Evolutionary conservation across 1,140 invertebrate species (phyloP).

Genomic region (Choristoneura fumiferana): DNA sequence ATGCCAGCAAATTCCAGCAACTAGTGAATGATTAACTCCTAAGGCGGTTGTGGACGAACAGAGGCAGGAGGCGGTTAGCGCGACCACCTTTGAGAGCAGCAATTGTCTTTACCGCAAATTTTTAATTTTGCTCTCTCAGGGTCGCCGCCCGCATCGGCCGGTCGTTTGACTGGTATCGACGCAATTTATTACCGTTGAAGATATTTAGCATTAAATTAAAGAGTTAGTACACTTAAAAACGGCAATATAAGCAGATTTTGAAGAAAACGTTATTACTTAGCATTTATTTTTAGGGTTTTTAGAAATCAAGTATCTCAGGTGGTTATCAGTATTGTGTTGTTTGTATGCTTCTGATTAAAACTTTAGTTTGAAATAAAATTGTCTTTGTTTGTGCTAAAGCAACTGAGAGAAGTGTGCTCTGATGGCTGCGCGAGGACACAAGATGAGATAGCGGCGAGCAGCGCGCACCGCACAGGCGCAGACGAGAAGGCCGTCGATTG

Average conservation of each 20-base stretch:
- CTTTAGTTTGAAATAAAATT: too few relatives aligned
- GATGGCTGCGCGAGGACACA: neutral
- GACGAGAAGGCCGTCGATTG: constrained; percentile 25
- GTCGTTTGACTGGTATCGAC: constrained; percentile 38
- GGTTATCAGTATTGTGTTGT: too few relatives aligned
- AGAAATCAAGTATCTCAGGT: too few relatives aligned
- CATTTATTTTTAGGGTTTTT: too few relatives aligned
- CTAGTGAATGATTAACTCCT: constrained; percentile 30
- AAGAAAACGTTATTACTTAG: neutral
- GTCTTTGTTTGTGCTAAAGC: too few relatives aligned
- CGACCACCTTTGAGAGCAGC: constrained; percentile 2
- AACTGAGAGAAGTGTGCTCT: too few relatives aligned
- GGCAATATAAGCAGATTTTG: neutral
- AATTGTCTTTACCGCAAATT: constrained; percentile 49
- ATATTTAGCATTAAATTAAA: constrained; percentile 32
- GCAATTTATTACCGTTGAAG: constrained; percentile 44
- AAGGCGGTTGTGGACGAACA: neutral
- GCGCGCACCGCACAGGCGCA: constrained; percentile 6
- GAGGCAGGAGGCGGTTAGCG: neutral
- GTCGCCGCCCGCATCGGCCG: constrained; percentile 47
- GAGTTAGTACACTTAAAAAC: constrained; percentile 31
- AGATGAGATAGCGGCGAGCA: constrained; percentile 7
- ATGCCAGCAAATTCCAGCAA: constrained; percentile 52
- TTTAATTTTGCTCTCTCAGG: constrained; percentile 40
- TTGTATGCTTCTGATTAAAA: too few relatives aligned